Evolutionary conservation across 1,140 invertebrate genomes (phyloP).

Genomic region (Helicorthomorpha holstii): DNA sequence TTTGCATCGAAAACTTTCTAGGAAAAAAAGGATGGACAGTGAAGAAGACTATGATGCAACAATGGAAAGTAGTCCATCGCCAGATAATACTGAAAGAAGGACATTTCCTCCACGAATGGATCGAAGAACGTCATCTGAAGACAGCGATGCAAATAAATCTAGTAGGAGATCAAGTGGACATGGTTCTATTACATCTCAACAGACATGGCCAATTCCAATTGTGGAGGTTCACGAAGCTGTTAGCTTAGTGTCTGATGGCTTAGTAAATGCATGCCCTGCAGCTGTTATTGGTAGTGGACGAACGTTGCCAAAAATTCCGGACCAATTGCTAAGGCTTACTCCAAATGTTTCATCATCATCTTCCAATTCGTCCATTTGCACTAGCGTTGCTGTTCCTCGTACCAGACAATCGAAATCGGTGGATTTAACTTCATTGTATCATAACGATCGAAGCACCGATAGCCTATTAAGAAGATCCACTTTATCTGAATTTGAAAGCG

Average conservation of each 20-base stretch:
- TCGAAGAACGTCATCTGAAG: not conserved
- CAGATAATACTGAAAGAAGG: not conserved
- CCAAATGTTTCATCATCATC: not conserved
- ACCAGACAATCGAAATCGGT: conserved; percentile 9
- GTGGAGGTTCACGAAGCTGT: not conserved
- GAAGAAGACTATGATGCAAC: not conserved
- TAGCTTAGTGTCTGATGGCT: not conserved
- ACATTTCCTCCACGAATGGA: conserved; percentile 9
- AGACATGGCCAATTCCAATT: not conserved
- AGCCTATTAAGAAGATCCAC: conserved; percentile 21
- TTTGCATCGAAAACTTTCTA: not conserved
- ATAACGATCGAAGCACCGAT: not conserved
- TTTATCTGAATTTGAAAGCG: conserved; percentile 65
- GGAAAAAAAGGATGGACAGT: not conserved
- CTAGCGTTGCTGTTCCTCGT: conserved; percentile 2
- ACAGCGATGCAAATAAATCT: not conserved
- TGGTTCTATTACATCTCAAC: not conserved
- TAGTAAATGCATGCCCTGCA: not conserved
- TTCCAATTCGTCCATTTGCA: not conserved
- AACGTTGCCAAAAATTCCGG: not conserved
- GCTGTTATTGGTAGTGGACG: conserved; percentile 1
- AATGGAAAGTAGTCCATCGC: conserved; percentile 10
- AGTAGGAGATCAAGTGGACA: not conserved
- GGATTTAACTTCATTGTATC: conserved; percentile 10
- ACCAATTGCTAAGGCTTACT: not conserved